Percentiles rank a stretch among this genome's conserved stretches.
phyloP scores from a whole-genome alignment of 2,888 invertebrate genomes.

The Coleophora flavipennella region DNA sequence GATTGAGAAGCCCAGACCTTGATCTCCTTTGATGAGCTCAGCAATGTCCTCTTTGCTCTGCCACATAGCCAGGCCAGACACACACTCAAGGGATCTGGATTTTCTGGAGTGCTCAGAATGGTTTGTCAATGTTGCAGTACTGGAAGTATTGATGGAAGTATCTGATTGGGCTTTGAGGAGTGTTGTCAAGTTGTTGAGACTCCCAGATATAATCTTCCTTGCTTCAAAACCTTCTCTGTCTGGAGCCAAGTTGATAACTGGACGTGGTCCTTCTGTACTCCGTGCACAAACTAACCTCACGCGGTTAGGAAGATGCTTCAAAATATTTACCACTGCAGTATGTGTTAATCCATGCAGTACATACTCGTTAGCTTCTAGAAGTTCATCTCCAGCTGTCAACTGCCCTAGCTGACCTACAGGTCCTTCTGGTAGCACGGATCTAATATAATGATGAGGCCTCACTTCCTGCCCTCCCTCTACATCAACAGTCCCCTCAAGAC shows the following conservation, averaged over 20 bases:
- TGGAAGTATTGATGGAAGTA: conserved; percentile 90
- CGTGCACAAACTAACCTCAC: conserved; percentile 94
- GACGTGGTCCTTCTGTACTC: conserved; percentile 76
- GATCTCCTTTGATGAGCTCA: conserved; percentile 92
- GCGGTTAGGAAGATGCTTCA: conserved; percentile 92
- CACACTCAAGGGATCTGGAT: conserved; percentile 95
- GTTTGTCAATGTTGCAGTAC: conserved; percentile 84
- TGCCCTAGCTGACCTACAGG: conserved; percentile 94
- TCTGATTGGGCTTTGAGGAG: conserved; percentile 96
- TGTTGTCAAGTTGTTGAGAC: conserved; percentile 84
- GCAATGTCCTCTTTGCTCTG: conserved; percentile 93
- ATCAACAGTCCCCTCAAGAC: conserved; percentile 98
- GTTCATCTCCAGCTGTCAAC: conserved; percentile 95
- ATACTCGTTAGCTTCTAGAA: conserved; percentile 96
- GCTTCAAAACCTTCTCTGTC: conserved; percentile 86
- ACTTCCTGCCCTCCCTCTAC: conserved; percentile 97
- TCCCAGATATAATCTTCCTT: conserved; percentile 87
- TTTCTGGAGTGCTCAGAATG: conserved; percentile 78
- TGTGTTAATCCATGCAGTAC: conserved; percentile 93
- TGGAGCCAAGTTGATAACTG: conserved; percentile 84
- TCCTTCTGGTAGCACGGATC: conserved; percentile 95
- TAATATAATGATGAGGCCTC: conserved; percentile 98
- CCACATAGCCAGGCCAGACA: conserved; percentile 98
- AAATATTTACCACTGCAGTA: conserved; percentile 95
- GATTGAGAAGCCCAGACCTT: conserved; percentile 98